These are phyloP conservation scores for Mareca penelope DNA, from an alignment of 2,797 vertebrate species.

Conservation along the genomic window DNA sequence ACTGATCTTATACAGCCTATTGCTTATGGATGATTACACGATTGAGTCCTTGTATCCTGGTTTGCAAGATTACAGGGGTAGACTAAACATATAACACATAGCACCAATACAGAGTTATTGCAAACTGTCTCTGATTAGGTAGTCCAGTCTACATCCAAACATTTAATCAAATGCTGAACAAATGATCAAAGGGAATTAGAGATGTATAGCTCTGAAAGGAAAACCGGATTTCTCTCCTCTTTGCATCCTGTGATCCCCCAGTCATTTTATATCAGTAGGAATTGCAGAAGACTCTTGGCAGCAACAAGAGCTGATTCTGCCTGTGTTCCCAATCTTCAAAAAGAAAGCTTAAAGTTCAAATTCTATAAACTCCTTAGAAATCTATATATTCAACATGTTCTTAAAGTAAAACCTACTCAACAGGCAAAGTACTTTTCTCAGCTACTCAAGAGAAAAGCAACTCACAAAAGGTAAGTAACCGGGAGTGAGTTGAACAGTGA, in stretches of 20 bases:
- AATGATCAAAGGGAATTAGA: conserved; percentile 55
- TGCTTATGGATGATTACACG: not conserved
- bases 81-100: not conserved
- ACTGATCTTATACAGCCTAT: conserved; percentile 8
- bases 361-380: not conserved
- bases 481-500: not conserved
- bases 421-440: not conserved
- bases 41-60: not conserved
- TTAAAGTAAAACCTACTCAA: not conserved
- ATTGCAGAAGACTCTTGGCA: not conserved
- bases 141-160: conserved; percentile 7
- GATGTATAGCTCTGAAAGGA: not conserved
- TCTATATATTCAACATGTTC: not conserved
- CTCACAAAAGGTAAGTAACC: not conserved
- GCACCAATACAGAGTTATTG: not conserved
- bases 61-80: conserved; percentile 18
- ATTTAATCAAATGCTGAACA: conserved; percentile 42
- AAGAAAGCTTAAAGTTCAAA: not conserved
- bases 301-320: not conserved
- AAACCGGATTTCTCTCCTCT: conserved; percentile 9
- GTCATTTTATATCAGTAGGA: conserved; percentile 55
- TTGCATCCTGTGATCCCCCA: conserved; percentile 17
- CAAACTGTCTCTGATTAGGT: conserved; percentile 9
- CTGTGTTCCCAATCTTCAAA: not conserved
- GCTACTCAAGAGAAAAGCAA: not conserved